phyloP scores from a whole-genome alignment of 2,888 invertebrate genomes.

The Tinea pellionella region DNA sequence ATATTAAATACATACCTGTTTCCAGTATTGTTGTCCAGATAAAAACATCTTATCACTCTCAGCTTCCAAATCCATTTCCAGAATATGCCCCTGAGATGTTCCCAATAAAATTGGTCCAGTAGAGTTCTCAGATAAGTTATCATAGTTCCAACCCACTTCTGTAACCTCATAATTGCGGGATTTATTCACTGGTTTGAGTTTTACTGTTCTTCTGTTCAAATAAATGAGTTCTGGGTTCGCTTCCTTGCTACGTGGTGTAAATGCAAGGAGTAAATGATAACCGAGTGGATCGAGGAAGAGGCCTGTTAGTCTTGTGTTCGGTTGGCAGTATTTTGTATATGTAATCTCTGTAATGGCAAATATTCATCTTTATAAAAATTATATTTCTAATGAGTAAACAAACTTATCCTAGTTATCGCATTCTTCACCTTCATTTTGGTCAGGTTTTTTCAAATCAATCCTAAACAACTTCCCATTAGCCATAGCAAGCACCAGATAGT shows the following conservation, averaged over 20 bases:
- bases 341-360: conserved; percentile 73
- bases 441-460: conserved; percentile 83
- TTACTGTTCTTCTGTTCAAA: conserved; percentile 79
- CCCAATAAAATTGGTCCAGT: conserved; percentile 91
- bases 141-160: conserved; percentile 89
- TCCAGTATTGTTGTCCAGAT: conserved; percentile 82
- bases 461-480: conserved; percentile 83
- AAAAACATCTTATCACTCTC: conserved; percentile 88
- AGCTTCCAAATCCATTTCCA: conserved; percentile 88
- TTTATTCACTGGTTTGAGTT: conserved; percentile 74
- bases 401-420: neutral
- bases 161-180: conserved; percentile 86
- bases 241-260: conserved; percentile 71
- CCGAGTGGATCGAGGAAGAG: conserved; percentile 90
- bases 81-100: conserved; percentile 88
- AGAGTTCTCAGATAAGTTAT: conserved; percentile 73
- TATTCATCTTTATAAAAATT: neutral
- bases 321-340: conserved; percentile 72
- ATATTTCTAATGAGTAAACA: neutral
- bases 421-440: conserved; percentile 79
- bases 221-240: conserved; percentile 82
- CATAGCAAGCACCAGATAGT: conserved; percentile 86
- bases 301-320: conserved; percentile 71
- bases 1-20: conserved; percentile 80
- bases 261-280: conserved; percentile 82